Percentiles rank a stretch among this genome's conserved stretches.
Conservation (phyloP, 2,888 invertebrate species). For the Gnatocerus cornutus region DNA sequence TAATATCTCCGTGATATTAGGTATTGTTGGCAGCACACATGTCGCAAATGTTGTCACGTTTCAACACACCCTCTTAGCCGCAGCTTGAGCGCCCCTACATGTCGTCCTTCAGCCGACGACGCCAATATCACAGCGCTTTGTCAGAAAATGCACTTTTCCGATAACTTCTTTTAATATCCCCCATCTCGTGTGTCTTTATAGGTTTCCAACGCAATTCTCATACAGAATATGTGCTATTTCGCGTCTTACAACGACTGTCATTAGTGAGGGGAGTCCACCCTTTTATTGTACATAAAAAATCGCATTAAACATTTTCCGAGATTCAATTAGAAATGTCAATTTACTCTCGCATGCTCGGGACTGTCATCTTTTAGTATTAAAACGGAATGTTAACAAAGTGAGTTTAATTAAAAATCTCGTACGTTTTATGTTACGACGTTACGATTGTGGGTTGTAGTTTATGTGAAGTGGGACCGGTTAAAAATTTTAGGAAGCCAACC, state of each 20-base stretch:
- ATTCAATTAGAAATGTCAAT: constrained; percentile 29
- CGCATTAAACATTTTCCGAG: constrained; percentile 10
- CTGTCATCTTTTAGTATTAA: no score
- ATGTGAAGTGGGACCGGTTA: constrained; percentile 16
- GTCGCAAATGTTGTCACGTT: constrained; percentile 52
- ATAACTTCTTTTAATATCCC: constrained; percentile 46
- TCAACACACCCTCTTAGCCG: constrained; percentile 38
- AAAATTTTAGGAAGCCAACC: constrained; percentile 28
- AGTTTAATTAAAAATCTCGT: constrained; percentile 36
- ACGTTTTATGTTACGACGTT: background rate
- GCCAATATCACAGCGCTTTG: constrained; percentile 41
- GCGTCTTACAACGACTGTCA: constrained; percentile 17
- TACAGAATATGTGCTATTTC: constrained; percentile 39
- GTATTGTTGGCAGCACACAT: constrained; percentile 41
- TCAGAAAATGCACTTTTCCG: constrained; percentile 45
- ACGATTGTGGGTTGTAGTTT: constrained; percentile 13
- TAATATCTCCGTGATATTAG: constrained; percentile 30
- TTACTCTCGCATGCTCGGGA: background rate
- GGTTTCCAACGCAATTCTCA: constrained; percentile 34
- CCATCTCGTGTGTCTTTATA: constrained; percentile 37
- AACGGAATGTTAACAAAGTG: constrained; percentile 2
- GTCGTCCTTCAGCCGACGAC: constrained; percentile 30
- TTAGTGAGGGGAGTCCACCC: constrained; percentile 14
- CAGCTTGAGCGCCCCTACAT: constrained; percentile 33
- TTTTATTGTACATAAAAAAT: constrained; percentile 15